Conservation (phyloP, 2,113 vertebrate genomes). For the Stictonetta naevosa region DNA sequence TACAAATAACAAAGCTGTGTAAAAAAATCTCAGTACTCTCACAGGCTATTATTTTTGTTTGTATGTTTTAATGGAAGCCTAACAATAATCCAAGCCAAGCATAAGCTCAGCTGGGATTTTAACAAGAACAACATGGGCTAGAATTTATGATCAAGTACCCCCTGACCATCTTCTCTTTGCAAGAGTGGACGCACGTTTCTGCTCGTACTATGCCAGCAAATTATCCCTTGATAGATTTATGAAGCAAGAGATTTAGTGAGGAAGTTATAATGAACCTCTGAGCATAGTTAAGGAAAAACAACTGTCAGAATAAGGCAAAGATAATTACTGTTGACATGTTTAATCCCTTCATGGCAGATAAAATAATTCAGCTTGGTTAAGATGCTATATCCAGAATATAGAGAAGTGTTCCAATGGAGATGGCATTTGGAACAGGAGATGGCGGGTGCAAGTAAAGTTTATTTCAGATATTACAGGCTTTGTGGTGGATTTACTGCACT, state of each 20-base stretch:
- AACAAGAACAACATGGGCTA: background rate
- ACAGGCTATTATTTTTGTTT: background rate
- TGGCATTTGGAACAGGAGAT: background rate
- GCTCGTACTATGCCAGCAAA: background rate
- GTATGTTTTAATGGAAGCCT: background rate
- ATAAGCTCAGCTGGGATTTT: background rate
- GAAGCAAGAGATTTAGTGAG: background rate
- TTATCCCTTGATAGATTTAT: background rate
- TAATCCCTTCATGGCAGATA: constrained; percentile 48
- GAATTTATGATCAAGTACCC: background rate
- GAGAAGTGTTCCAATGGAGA: background rate
- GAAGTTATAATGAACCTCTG: constrained; percentile 47
- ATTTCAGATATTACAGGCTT: constrained; percentile 13
- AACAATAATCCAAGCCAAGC: background rate
- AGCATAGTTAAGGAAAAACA: background rate
- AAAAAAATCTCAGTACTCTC: background rate
- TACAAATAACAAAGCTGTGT: background rate
- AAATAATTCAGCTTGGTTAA: constrained; percentile 38
- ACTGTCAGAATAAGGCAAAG: constrained; percentile 41
- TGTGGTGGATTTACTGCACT: background rate
- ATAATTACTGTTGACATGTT: constrained; percentile 54
- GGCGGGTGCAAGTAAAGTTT: constrained; percentile 5
- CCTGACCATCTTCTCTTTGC: background rate
- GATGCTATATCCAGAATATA: background rate
- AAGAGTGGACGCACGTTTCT: background rate